These are phyloP conservation scores for Euphonia xanthogaster DNA, from an alignment of 2,797 vertebrate genomes.

Conservation along the genomic window DNA sequence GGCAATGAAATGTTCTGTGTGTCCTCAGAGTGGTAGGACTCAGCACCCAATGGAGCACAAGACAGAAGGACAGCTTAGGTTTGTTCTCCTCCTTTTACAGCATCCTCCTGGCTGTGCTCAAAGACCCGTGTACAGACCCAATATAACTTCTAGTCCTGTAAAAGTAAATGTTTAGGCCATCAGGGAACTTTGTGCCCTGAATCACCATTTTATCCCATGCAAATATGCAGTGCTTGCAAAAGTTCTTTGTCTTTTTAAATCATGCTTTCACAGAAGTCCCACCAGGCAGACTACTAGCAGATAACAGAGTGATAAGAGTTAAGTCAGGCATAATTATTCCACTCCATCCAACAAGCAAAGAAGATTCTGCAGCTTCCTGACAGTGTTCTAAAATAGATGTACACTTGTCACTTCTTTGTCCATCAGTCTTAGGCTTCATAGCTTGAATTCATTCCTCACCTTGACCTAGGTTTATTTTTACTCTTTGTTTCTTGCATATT, in stretches of 20 bases:
- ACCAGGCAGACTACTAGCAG: not conserved
- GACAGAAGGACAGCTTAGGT: not conserved
- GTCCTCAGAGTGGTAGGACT: not conserved
- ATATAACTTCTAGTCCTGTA: not conserved
- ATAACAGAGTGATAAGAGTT: not conserved
- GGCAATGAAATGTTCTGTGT: not conserved
- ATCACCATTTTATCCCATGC: not conserved
- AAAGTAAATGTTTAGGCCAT: not conserved
- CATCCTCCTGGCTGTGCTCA: not conserved
- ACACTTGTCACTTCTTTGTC: slow-evolving; percentile 23
- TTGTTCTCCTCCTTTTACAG: not conserved
- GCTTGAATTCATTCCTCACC: not conserved
- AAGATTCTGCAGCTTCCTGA: slow-evolving; percentile 11
- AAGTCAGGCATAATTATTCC: slow-evolving; percentile 28
- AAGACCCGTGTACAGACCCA: not conserved
- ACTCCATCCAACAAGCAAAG: slow-evolving; percentile 8
- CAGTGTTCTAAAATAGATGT: slow-evolving; percentile 3
- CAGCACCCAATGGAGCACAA: not conserved
- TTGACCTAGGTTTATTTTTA: not conserved
- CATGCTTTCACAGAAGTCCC: not conserved
- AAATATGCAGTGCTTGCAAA: not conserved
- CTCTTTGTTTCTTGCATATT: not conserved
- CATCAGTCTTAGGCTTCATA: not conserved
- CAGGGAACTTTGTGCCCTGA: not conserved
- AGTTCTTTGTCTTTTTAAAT: slow-evolving; percentile 1